These are phyloP conservation scores for Myripristis jacobus DNA, from an alignment of 2,797 vertebrate species.

Conservation along the genomic window DNA sequence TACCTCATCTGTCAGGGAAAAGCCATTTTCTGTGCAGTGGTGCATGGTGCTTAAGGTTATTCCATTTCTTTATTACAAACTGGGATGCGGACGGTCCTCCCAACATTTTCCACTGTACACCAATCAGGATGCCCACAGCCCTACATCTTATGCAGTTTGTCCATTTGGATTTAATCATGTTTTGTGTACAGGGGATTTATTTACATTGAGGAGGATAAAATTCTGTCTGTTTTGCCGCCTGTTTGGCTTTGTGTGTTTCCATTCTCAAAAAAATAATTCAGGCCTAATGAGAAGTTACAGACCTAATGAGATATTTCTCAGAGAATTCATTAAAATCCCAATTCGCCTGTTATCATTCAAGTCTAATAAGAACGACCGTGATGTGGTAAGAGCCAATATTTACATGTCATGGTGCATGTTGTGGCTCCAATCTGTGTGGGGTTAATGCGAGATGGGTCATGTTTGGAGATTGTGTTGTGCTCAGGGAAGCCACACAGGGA, in stretches of 20 bases:
- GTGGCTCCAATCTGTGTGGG: slow-evolving; percentile 30
- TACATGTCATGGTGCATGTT: slow-evolving; percentile 29
- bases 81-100: slow-evolving; percentile 26
- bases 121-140: not conserved
- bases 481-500: slow-evolving; percentile 63
- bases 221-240: too few species aligned
- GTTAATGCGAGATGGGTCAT: slow-evolving; percentile 48
- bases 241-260: not conserved
- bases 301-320: not conserved
- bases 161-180: not conserved
- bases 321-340: slow-evolving; percentile 1
- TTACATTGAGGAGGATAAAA: too few species aligned
- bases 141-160: not conserved
- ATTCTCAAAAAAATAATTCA: slow-evolving; percentile 1
- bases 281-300: not conserved
- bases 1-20: slow-evolving; percentile 79
- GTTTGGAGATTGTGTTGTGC: slow-evolving; percentile 61
- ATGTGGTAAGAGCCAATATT: slow-evolving; percentile 28
- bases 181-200: not conserved
- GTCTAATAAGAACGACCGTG: slow-evolving; percentile 2
- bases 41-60: slow-evolving; percentile 73
- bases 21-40: slow-evolving; percentile 74
- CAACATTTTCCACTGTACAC: slow-evolving; percentile 16
- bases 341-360: slow-evolving; percentile 4
- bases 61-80: slow-evolving; percentile 67